Conservation (phyloP, 2,888 invertebrate genomes). For the Lepetodrilus schrolli region DNA sequence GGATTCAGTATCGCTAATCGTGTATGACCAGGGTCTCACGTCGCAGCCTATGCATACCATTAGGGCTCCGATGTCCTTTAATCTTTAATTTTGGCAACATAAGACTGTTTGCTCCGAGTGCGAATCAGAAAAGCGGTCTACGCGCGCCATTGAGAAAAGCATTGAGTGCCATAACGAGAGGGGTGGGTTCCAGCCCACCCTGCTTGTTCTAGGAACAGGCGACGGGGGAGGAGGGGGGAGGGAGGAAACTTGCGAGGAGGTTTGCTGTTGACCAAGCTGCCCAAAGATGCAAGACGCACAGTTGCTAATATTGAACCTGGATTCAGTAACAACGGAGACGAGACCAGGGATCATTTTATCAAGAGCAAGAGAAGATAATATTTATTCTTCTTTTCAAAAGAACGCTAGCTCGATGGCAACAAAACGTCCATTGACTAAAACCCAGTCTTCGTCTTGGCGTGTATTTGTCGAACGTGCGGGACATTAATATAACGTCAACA, state of each 20-base stretch:
- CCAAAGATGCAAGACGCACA: background rate
- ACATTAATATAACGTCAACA: constrained; percentile 31
- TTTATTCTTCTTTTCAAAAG: constrained; percentile 28
- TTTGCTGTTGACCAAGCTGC: background rate
- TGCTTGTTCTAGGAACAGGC: background rate
- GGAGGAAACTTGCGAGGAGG: background rate
- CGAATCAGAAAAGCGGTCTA: background rate
- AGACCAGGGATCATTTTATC: background rate
- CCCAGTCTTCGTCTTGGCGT: background rate
- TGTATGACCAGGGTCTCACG: no score
- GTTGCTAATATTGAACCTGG: constrained; percentile 7
- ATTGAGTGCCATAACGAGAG: constrained; percentile 5
- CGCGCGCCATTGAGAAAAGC: background rate
- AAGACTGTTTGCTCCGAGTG: background rate
- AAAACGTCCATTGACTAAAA: constrained; percentile 32
- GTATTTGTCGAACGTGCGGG: constrained; percentile 37
- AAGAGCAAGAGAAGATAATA: constrained; percentile 26
- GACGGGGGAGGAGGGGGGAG: background rate
- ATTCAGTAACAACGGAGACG: background rate
- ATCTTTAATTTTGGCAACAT: constrained; percentile 9
- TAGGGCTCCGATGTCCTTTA: background rate
- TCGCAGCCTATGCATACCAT: background rate
- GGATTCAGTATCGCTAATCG: no score
- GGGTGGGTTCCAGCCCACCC: background rate
- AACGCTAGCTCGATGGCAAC: constrained; percentile 24